Evolutionary conservation across 1,140 invertebrate genomes (phyloP), one percentile per base, ranked within the genome.

Genomic region (Anastrepha obliqua): DNA sequence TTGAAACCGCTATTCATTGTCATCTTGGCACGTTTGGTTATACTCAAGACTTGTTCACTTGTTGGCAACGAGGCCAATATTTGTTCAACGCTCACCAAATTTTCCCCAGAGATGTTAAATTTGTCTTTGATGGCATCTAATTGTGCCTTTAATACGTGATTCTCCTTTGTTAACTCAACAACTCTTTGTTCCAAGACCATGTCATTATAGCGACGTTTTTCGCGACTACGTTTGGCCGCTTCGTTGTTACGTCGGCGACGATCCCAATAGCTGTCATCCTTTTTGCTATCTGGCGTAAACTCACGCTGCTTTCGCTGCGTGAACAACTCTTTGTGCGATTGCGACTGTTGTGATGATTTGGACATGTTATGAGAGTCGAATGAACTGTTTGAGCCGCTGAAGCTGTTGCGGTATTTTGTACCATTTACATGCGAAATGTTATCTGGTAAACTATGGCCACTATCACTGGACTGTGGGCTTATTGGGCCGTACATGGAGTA

Each of bases 231-330:
- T 92, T 98, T 98, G 47, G 98, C 98, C 0, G 98, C 97, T 93
- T 99, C 98, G 93, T 99, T 99, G 94, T 99, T 99, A 55, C 98
- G 95, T 64, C 98, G 95, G 64, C 98, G 95, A 51, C 98, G 95
- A 93, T 99, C 98, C 98, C 98, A 99, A 94, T 99, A 99, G 90
- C 97, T 97, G 90, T 99, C 97, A 91, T 99, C 98, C 93, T 99
- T 99, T 91, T 98, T 98, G 93, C 96, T 98, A 90, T 99, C 98
- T 0, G 98, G 98, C 86, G 99, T 99, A 93, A 99, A 99, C 92
- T 99, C 98, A 2, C 98, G 95, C 92, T 99, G 98, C 91, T 99
- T 99, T 87, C 98, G 95, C 90, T 98, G 97, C n/a, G 92, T 92
- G 88, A 93, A 93, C 64, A 93, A 89, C 85, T 93, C 92, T 85